Conservation (phyloP, 2,888 invertebrate genomes). For the Dryocosmus kuriphilus region DNA sequence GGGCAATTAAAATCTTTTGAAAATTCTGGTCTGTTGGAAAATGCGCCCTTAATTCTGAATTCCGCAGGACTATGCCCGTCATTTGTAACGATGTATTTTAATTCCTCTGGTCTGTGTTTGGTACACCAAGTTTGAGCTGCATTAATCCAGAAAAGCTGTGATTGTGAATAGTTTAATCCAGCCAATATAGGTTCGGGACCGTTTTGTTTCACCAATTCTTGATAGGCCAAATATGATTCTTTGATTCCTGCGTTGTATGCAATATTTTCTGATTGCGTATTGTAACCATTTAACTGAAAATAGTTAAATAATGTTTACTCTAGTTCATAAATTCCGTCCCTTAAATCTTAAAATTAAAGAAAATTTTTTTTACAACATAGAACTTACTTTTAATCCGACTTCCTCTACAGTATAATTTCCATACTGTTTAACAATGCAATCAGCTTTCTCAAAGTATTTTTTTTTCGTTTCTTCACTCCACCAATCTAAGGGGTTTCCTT, state of each 20-base stretch:
- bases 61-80: constrained; percentile 86
- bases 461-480: constrained; percentile 80
- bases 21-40: constrained; percentile 82
- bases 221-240: constrained; percentile 91
- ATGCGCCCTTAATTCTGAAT: constrained; percentile 81
- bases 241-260: constrained; percentile 96
- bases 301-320: constrained; percentile 47
- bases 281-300: constrained; percentile 90
- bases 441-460: constrained; percentile 89
- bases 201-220: constrained; percentile 84
- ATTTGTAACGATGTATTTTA: constrained; percentile 89
- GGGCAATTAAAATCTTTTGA: constrained; percentile 82
- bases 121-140: constrained; percentile 83
- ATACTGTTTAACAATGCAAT: constrained; percentile 96
- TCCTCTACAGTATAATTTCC: constrained; percentile 91
- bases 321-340: too few species aligned
- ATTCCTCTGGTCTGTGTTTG: constrained; percentile 81
- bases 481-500: constrained; percentile 73
- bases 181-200: constrained; percentile 84
- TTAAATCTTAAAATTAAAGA: neutral
- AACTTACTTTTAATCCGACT: constrained; percentile 85
- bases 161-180: constrained; percentile 76
- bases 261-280: constrained; percentile 96
- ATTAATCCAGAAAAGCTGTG: constrained; percentile 75
- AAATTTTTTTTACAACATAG: constrained; percentile 49